A percentile compares a stretch with the other conserved stretches of the same genome.
These are phyloP conservation scores for cat (Felis catus) DNA, from an alignment of 2,113 vertebrate genomes.

Conservation along the genomic window F.catus_Fca126_mat1.0 CM031428.1:65462001-65462500, in stretches of 20 bases:
- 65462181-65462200: constrained; percentile 80
- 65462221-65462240: constrained; percentile 69
- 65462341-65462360: constrained; percentile 78
- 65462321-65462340: constrained; percentile 81
- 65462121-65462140: constrained; percentile 80
- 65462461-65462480: constrained; percentile 69
- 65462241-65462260: constrained; percentile 71
- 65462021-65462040: constrained; percentile 80
- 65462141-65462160: constrained; percentile 78
- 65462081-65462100: constrained; percentile 81
- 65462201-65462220: constrained; percentile 78
- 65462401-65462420: constrained; percentile 77
- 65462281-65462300: constrained; percentile 78
- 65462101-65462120: constrained; percentile 81
- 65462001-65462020: constrained; percentile 72
- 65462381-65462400: constrained; percentile 75
- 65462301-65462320: constrained; percentile 76
- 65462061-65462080: constrained; percentile 79
- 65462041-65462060: constrained; percentile 78
- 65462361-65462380: constrained; percentile 80
- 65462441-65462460: constrained; percentile 79
- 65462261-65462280: constrained; percentile 76
- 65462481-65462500: not conserved
- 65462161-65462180: constrained; percentile 79
- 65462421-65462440: constrained; percentile 81